Conservation (phyloP, 2,797 vertebrate genomes). For the Selene dorsalis region DNA sequence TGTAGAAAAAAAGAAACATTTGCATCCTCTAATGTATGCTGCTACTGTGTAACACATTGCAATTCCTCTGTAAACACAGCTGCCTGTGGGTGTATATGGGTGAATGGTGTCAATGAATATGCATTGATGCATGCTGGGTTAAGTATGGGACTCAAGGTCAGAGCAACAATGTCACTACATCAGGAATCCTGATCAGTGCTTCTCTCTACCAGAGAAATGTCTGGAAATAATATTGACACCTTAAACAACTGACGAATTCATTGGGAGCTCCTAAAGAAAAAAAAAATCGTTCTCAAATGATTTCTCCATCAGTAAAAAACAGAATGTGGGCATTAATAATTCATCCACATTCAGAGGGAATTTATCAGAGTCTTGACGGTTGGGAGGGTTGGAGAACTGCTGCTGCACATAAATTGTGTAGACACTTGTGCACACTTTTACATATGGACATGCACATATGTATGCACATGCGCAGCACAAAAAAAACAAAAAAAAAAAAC, state of each 20-base stretch:
- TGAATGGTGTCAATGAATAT: conserved; percentile 69
- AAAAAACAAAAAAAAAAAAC: background rate
- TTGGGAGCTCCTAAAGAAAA: conserved; percentile 67
- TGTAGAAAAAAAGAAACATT: conserved; percentile 7
- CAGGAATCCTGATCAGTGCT: conserved; percentile 64
- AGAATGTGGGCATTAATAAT: conserved; percentile 84
- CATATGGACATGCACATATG: conserved; percentile 11
- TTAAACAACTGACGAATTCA: conserved; percentile 82
- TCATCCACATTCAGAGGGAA: conserved; percentile 78
- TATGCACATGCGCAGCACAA: background rate
- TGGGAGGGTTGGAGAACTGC: conserved; percentile 49
- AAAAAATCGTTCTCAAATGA: conserved; percentile 81
- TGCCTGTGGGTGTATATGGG: conserved; percentile 21
- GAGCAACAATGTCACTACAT: conserved; percentile 57
- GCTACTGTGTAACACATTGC: conserved; percentile 25
- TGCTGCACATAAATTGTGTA: conserved; percentile 38
- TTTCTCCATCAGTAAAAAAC: conserved; percentile 82
- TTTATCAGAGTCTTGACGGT: conserved; percentile 72
- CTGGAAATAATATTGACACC: conserved; percentile 78
- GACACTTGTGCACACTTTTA: conserved; percentile 11
- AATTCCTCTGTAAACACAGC: conserved; percentile 35
- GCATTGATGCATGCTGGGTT: conserved; percentile 62
- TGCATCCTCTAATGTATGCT: conserved; percentile 16
- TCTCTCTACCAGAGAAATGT: conserved; percentile 61
- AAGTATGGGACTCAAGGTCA: conserved; percentile 75